Evolutionary conservation across 2,113 vertebrate species (phyloP), one percentile per base, ranked within the genome.

Genomic region (Falcunculus frontatus): DNA sequence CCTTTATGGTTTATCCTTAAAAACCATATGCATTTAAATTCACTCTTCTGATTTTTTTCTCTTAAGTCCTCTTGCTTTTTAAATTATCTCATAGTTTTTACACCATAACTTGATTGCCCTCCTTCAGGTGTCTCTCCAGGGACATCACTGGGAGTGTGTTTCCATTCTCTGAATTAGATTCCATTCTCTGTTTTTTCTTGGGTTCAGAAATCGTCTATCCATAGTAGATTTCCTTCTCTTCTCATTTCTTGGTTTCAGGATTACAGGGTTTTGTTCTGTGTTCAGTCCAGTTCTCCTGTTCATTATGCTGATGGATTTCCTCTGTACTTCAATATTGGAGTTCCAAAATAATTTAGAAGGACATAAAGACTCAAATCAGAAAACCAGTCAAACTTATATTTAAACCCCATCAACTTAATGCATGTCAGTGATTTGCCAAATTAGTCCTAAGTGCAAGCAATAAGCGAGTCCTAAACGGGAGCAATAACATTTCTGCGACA

Each of bases 351-450:
- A 75, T 93, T 92, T 78, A 93, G 67, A 80, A 81, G 42, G 29
- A 22, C 37, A 84, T 68, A 65, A 91, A 89, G 84, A 56, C 57
- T 94, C 94, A 94, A 93, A 91, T 84, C 81, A 94, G 87, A 60
- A 92, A 83, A 94, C 30, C 42, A 70, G 37, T 87, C 80, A 84
- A 95, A 89, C 25, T 78, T 95, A 25, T 76, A 82, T 94, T 95
- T 95, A 95, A 96, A 95, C 23, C 23, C 50, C 65, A 82, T 81
- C 2, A 4, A 62, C 65, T 84, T 94, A 94, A 94, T 87, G 69
- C 3, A 26, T 25, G 52, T n/a, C 60, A 79, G 52, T 95, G 64
- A 91, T 87, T 89, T 92, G 60, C 62, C 80, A 94, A 87, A 89
- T 84, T 91, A 91, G 53, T 53, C 49, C 30, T 94, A 89, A 95